These are phyloP conservation scores for Dendrocincla fuliginosa DNA, from an alignment of 2,797 vertebrate genomes.

Conservation along the genomic window DNA sequence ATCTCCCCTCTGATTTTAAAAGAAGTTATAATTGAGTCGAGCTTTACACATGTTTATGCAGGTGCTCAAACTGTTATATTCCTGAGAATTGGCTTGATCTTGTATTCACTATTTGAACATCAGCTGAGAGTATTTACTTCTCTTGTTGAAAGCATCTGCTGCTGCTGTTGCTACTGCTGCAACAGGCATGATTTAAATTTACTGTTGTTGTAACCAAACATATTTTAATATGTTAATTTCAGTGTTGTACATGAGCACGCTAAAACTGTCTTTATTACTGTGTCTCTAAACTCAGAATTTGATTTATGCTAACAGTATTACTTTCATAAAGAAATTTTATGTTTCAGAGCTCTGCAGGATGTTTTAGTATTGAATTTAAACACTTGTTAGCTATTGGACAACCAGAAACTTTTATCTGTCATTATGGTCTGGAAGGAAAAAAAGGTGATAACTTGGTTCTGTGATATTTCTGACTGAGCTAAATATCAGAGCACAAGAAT, in stretches of 20 bases:
- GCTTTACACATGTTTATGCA: not conserved
- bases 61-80: not conserved
- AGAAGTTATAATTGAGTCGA: not conserved
- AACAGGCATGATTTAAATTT: slow-evolving; percentile 1
- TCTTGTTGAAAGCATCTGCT: not conserved
- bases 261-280: not conserved
- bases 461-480: not conserved
- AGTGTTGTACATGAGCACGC: not conserved
- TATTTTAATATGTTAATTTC: not conserved
- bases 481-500: not conserved
- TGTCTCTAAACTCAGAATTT: not conserved
- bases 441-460: not conserved
- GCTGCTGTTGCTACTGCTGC: not conserved
- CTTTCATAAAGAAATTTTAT: not conserved
- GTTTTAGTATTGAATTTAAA: not conserved
- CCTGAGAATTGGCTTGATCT: not conserved
- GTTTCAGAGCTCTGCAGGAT: not conserved
- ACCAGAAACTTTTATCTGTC: not conserved
- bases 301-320: not conserved
- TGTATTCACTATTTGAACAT: not conserved
- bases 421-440: not conserved
- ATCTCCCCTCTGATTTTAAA: not conserved
- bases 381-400: not conserved
- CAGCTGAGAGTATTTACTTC: not conserved
- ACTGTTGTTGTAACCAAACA: not conserved